A percentile compares a stretch with the other conserved stretches of the same genome.
These are phyloP conservation scores for Dasypogon diadema DNA, from an alignment of 2,888 invertebrate genomes.

Conservation along the genomic window DNA sequence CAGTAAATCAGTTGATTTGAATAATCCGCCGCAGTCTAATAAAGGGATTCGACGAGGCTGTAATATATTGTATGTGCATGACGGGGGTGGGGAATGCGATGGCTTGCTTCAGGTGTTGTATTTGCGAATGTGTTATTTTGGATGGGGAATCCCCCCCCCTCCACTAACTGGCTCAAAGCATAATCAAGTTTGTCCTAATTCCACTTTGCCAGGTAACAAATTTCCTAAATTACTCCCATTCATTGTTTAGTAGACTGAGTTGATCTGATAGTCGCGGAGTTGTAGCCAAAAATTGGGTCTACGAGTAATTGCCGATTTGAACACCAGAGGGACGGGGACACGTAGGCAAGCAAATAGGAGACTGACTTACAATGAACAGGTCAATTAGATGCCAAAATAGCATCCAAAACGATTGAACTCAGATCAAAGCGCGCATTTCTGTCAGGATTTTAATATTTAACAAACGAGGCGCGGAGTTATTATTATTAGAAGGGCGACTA, in stretches of 20 bases:
- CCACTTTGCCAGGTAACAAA: constrained; percentile 22
- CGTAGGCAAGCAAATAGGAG: too few relatives aligned
- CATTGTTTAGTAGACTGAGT: constrained; percentile 41
- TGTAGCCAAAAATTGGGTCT: neutral
- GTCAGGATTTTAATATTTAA: too few relatives aligned
- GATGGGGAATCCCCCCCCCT: constrained; percentile 1
- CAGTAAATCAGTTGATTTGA: constrained; percentile 33
- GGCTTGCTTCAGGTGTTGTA: neutral
- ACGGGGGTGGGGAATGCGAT: neutral
- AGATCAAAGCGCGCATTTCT: too few relatives aligned
- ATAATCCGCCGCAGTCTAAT: constrained; percentile 29
- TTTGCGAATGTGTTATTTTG: constrained; percentile 42
- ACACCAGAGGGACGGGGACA: too few relatives aligned
- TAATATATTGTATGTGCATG: neutral
- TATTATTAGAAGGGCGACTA: neutral
- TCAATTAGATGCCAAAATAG: too few relatives aligned
- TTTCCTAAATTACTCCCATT: constrained; percentile 30
- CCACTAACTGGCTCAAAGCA: neutral
- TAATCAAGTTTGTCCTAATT: constrained; percentile 49
- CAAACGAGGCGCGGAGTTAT: neutral
- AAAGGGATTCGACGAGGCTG: neutral
- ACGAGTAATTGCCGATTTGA: neutral
- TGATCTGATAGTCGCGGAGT: neutral
- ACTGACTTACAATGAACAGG: too few relatives aligned
- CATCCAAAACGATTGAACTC: too few relatives aligned